These are phyloP conservation scores for Salvelinus namaycush DNA, from an alignment of 2,113 vertebrate species.

Conservation along the genomic window DNA sequence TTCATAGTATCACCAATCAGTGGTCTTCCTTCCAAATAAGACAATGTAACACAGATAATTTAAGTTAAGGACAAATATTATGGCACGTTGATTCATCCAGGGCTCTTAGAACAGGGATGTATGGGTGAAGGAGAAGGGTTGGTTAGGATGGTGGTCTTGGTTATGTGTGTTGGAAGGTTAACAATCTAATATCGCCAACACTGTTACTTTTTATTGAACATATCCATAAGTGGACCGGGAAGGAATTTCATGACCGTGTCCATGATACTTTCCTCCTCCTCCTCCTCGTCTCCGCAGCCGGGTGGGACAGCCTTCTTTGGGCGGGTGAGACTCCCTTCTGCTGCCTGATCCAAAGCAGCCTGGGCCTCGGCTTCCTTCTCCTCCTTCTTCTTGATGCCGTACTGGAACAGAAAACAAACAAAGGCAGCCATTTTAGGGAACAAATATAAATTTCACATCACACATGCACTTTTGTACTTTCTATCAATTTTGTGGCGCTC, in stretches of 20 bases:
- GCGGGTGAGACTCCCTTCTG: slow-evolving; percentile 92
- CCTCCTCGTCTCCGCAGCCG: slow-evolving; percentile 81
- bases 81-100: slow-evolving; percentile 35
- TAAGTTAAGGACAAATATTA: slow-evolving; percentile 20
- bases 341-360: slow-evolving; percentile 90
- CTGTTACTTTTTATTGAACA: slow-evolving; percentile 95
- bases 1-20: neutral
- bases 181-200: slow-evolving; percentile 14
- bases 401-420: slow-evolving; percentile 71
- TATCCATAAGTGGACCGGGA: slow-evolving; percentile 94
- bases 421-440: neutral
- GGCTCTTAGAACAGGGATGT: slow-evolving; percentile 38
- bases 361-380: slow-evolving; percentile 94
- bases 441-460: too few relatives aligned
- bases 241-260: slow-evolving; percentile 98
- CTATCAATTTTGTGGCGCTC: too few relatives aligned
- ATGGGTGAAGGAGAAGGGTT: slow-evolving; percentile 4
- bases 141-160: slow-evolving; percentile 37
- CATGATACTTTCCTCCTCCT: slow-evolving; percentile 93
- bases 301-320: slow-evolving; percentile 88
- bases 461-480: neutral
- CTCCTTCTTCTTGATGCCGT: slow-evolving; percentile 98
- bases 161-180: slow-evolving; percentile 41
- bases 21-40: neutral
- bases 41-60: neutral